phyloP scores from a whole-genome alignment of 2,113 vertebrate genomes.

The Acanthochromis polyacanthus region DNA sequence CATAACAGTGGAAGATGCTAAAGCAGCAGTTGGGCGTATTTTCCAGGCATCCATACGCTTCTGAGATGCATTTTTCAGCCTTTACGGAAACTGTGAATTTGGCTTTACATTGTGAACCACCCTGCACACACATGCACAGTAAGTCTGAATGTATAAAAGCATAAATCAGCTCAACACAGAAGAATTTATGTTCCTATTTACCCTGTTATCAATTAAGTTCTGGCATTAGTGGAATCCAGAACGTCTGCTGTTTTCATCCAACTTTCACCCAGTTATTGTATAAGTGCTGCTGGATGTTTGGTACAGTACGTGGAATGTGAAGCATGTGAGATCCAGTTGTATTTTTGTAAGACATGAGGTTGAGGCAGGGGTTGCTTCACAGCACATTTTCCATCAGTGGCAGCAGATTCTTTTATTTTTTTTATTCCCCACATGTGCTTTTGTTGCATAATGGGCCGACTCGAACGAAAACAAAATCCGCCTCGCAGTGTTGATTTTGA shows the following conservation, averaged over 20 bases:
- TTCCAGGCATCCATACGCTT: too few species aligned
- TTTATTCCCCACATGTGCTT: conserved; percentile 11
- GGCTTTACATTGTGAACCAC: too few species aligned
- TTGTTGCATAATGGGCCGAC: conserved; percentile 48
- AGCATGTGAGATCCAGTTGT: conserved; percentile 38
- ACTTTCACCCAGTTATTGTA: neutral
- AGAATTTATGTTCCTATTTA: neutral
- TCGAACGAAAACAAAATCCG: conserved; percentile 38
- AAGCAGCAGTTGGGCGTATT: too few species aligned
- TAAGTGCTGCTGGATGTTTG: neutral
- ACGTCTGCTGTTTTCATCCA: neutral
- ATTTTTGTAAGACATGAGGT: conserved; percentile 24
- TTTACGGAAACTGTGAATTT: too few species aligned
- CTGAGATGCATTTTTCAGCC: too few species aligned
- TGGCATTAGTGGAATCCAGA: conserved; percentile 5
- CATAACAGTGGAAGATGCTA: too few species aligned
- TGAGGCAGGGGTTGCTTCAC: conserved; percentile 21
- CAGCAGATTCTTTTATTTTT: conserved; percentile 38
- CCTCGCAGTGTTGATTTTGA: conserved; percentile 26
- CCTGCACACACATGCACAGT: too few species aligned
- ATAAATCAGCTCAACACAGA: neutral
- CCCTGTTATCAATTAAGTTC: neutral
- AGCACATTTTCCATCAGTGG: conserved; percentile 35
- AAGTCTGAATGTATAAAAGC: neutral
- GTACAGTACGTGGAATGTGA: conserved; percentile 36